Evolutionary conservation across 2,113 vertebrate genomes (phyloP).

Genomic region (Aptenodytes forsteri): DNA sequence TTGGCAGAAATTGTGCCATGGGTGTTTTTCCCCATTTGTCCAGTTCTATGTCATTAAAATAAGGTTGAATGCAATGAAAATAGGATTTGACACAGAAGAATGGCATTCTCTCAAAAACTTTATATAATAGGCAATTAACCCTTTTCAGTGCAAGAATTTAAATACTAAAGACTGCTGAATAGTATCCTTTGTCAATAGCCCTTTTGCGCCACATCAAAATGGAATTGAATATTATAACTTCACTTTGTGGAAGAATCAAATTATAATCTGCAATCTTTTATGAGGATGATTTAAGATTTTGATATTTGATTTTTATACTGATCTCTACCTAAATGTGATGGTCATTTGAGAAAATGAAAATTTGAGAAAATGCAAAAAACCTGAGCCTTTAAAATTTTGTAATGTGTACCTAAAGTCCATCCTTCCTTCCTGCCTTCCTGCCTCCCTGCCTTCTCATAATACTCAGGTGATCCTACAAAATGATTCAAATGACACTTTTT

Average conservation of each 20-base stretch:
- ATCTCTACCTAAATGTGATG: background rate
- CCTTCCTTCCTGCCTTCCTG: background rate
- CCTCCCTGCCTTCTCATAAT: background rate
- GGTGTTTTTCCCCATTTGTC: slow-evolving; percentile 79
- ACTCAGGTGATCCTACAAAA: background rate
- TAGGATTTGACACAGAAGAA: slow-evolving; percentile 67
- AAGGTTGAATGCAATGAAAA: slow-evolving; percentile 62
- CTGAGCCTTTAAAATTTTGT: background rate
- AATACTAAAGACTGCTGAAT: slow-evolving; percentile 7
- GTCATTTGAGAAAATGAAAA: background rate
- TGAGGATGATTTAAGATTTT: background rate
- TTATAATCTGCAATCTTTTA: background rate
- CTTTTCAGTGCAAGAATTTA: slow-evolving; percentile 35
- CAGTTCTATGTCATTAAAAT: slow-evolving; percentile 77
- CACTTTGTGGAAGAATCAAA: background rate
- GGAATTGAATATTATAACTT: background rate
- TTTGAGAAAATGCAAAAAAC: background rate
- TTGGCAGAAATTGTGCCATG: slow-evolving; percentile 79
- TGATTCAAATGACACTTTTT: background rate
- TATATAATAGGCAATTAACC: slow-evolving; percentile 68
- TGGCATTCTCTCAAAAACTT: slow-evolving; percentile 48
- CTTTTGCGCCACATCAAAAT: background rate
- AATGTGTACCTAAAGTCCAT: background rate
- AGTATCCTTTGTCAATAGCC: background rate
- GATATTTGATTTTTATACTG: background rate